Base-by-base conservation (phyloP, 1,140 invertebrate genomes). In the Diuraphis noxia region DNA sequence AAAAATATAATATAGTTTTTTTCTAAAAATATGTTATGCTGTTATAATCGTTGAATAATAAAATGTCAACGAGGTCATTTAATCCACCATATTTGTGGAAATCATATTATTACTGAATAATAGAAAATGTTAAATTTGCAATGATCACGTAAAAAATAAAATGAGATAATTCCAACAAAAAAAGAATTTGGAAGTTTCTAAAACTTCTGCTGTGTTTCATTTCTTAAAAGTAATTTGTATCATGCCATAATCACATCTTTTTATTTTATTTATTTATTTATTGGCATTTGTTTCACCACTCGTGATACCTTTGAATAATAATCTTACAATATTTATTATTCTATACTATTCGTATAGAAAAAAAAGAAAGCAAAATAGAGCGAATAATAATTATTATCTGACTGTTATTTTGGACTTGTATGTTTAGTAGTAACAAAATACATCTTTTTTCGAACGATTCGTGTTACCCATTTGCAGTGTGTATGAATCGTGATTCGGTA, bases 351-450 rank as follows among this genome's bases (percentile, higher is more conserved):
- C n/a, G n/a, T 7, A 82, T 25, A 30, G 10, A 41, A 43, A 84
- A 40, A 81, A 81, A 85, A 81, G 36, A 23, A 81, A 81, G 34
- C 6, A 30, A 34, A 17, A 85, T 43, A 85, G 34, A 43, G 56
- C 25, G 25, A 82, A 81, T 63, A 63, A 30, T 30, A 40, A 86
- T 86, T 52, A 86, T 52, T 86, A 86, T 52, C 49, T 86, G 43
- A 38, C n/a, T 34, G 49, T 38, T 86, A 86, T 52, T 86, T 52
- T 10, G 34, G 36, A 34, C n/a, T 52, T 34, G 34, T 86, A 38
- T 52, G 34, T 38, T 52, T 52, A 0, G 19, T 1, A 9, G 25
- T 19, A 21, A 38, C 8, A 10, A 34, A 49, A 49, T 52, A 86
- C 34, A 52, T 38, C 46, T 86, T 86, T 86, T 34, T 30, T 38